Base-by-base conservation (phyloP, 1,140 invertebrate genomes). In the Leguminivora glycinivorella region DNA sequence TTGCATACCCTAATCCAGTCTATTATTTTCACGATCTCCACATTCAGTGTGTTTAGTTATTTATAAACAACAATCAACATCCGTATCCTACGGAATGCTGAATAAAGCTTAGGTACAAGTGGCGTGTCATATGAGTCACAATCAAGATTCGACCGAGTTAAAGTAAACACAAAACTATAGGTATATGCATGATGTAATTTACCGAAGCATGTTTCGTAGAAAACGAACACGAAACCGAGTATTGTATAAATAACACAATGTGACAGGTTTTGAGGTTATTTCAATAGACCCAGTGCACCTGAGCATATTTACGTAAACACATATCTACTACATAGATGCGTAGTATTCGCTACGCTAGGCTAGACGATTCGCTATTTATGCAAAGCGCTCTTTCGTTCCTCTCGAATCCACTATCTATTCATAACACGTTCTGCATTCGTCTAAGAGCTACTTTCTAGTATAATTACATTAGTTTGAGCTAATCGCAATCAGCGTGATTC, bases 361-460 rank as follows among this genome's bases (percentile, higher is more conserved):
- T 63, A 63, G 58, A 63, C n/a, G n/a, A 31, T 63, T 29, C 58
- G 26, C 58, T 29, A 63, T 34, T 34, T 63, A 58, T 58, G 25
- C 26, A 63, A 63, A 17, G 43, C 40, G 12, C n/a, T 5, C n/a
- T 52, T 19, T 9, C 10, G 12, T 17, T n/a, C 43, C n/a, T 52
- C 47, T 4, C 17, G 7, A 2, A 17, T 22, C 47, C 17, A 6
- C 17, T 22, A 52, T 22, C 17, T 52, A 52, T 52, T 52, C 19
- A 52, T 22, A 52, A 52, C 7, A 52, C 7, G 19, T n/a, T 52
- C 6, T 19, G 17, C 22, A 19, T 22, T 52, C 47, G 19, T 22
- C 19, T 22, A 22, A 17, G 47, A 52, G 17, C 17, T n/a, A n/a
- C n/a, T 52, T 52, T 52, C 19, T 52, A 22, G 19, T 52, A 22